phyloP scores from a whole-genome alignment of 2,888 invertebrate species.

The Eupithecia tripunctaria region DNA sequence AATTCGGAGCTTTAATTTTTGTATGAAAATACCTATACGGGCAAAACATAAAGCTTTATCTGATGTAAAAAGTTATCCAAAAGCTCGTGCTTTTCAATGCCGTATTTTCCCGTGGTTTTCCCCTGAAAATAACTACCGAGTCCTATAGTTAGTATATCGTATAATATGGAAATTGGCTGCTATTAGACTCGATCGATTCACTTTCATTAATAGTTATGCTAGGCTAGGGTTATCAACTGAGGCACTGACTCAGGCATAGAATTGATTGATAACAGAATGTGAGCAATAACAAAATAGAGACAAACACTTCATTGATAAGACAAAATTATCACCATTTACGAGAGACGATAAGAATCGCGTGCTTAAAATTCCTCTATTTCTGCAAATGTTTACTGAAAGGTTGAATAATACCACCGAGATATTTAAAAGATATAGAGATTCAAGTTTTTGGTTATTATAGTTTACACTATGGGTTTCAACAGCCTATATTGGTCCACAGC shows the following conservation, averaged over 20 bases:
- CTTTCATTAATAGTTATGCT: constrained; percentile 8
- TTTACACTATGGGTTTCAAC: too few species aligned
- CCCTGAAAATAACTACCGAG: constrained; percentile 17
- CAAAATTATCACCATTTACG: constrained; percentile 48
- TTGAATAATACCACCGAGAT: constrained; percentile 12
- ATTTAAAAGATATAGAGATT: constrained; percentile 3
- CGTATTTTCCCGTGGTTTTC: constrained; percentile 35
- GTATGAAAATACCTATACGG: not conserved
- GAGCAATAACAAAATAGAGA: constrained; percentile 47
- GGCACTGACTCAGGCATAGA: constrained; percentile 15
- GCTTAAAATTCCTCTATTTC: constrained; percentile 49
- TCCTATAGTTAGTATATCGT: constrained; percentile 13
- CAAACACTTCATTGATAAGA: constrained; percentile 56
- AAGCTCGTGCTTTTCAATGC: too few species aligned
- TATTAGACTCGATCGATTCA: constrained; percentile 9
- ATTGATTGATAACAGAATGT: constrained; percentile 21
- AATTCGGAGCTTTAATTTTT: not conserved
- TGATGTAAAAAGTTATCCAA: not conserved
- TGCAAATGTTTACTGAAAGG: constrained; percentile 1
- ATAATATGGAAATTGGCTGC: constrained; percentile 10
- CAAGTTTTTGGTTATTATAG: too few species aligned
- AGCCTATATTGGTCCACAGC: too few species aligned
- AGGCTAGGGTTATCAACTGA: constrained; percentile 22
- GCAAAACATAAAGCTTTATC: not conserved
- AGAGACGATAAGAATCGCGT: constrained; percentile 53